phyloP scores from a whole-genome alignment of 2,797 vertebrate species.

The Phalloptychus januarius region DNA sequence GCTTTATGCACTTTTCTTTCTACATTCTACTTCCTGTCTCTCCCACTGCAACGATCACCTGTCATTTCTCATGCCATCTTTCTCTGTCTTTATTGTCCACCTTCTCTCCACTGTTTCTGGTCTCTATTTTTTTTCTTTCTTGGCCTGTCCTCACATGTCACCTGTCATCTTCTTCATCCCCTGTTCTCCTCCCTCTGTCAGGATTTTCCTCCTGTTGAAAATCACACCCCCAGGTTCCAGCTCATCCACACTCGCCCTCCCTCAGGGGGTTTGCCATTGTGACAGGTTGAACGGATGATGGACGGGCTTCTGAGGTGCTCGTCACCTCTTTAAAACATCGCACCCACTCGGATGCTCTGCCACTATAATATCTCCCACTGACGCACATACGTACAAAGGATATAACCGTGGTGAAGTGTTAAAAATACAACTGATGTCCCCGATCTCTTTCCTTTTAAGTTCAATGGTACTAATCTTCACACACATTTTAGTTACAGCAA shows the following conservation, averaged over 20 bases:
- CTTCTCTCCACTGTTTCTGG: conserved; percentile 46
- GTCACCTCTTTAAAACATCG: conserved; percentile 42
- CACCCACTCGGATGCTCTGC: conserved; percentile 38
- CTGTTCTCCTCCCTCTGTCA: conserved; percentile 52
- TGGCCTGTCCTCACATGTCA: conserved; percentile 58
- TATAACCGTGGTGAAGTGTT: background rate
- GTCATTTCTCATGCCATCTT: conserved; percentile 59
- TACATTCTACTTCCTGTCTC: conserved; percentile 64
- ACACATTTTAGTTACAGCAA: background rate
- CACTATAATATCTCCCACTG: conserved; percentile 55
- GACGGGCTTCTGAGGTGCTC: conserved; percentile 62
- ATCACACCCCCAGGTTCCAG: conserved; percentile 74
- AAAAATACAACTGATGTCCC: conserved; percentile 6
- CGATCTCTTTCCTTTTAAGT: conserved; percentile 5
- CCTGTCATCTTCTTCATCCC: conserved; percentile 70
- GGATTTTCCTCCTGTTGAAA: conserved; percentile 61
- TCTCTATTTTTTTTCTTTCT: conserved; percentile 12
- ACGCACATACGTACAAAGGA: conserved; percentile 10
- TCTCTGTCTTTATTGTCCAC: conserved; percentile 53
- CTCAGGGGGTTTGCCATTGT: conserved; percentile 62
- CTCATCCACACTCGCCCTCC: conserved; percentile 61
- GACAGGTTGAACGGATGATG: conserved; percentile 75
- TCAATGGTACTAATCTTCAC: background rate
- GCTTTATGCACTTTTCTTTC: conserved; percentile 60
- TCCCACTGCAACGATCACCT: conserved; percentile 72